Evolutionary conservation across 2,797 vertebrate genomes (phyloP), one percentile per base, ranked within the genome.

Genomic region (Simalia tracyae): DNA sequence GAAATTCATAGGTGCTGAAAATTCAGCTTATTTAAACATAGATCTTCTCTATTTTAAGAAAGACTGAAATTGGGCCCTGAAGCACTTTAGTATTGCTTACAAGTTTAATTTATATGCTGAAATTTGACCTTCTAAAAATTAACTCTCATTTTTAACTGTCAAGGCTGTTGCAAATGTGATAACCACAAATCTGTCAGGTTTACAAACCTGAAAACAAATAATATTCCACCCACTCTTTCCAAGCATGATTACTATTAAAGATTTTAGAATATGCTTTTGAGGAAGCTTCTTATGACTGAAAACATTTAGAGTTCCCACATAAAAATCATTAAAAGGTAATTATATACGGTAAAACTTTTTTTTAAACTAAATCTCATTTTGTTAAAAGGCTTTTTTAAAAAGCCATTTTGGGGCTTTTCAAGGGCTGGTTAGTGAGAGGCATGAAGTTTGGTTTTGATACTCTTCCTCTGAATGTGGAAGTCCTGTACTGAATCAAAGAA

Each of bases 51-150:
- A 42, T 59, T 84, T 63, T 46, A 90, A 64, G 76, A 19, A 28
- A 63, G 81, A 46, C 10, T 46, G 24, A 90, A 90, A 86, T 42
- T 57, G 61, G 63, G 9, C 61, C 59, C 50, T 57, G 61, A 19
- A 68, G 50, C 50, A 57, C 31, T 86, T 57, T 91, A 42, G 19
- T 91, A 15, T 68, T 90, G 60, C 84, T 50, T 66, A 17, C n/a
- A 66, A 57, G 46, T 54, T 85, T 66, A 90, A 86, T 66, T 64
- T 86, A 86, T 57, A 86, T 66, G 26, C 89, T 90, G 89, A 61
- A 90, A 90, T 84, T 50, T 90, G 72, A 84, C 57, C 89, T 86
- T 91, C 54, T 26, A 64, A 90, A 68, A 85, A 90, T 85, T 85
- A 90, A 85, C 61, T 54, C 84, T n/a, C n/a, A n/a, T 85, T 81